Percentiles rank a stretch among this genome's conserved stretches.
Evolutionary conservation across 2,888 invertebrate species (phyloP).

Genomic region (Meloe dianella): DNA sequence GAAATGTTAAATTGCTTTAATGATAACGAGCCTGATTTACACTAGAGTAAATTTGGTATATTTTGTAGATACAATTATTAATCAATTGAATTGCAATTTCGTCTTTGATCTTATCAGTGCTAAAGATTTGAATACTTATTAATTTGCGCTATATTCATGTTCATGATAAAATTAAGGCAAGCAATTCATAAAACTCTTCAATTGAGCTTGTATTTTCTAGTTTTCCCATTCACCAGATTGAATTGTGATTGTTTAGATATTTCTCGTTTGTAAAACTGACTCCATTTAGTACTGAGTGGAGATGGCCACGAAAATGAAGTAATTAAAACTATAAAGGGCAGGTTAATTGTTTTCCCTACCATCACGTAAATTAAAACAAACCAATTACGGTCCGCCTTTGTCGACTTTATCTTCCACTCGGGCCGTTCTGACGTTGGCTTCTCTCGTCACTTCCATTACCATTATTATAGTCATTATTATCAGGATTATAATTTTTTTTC

Average conservation of each 20-base stretch:
- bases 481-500: background rate
- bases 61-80: background rate
- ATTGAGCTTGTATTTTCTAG: background rate
- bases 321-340: constrained; percentile 79
- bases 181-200: background rate
- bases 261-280: constrained; percentile 47
- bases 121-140: background rate
- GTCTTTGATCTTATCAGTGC: background rate
- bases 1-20: constrained; percentile 61
- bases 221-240: background rate
- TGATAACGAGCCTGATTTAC: constrained; percentile 57
- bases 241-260: background rate
- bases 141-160: background rate
- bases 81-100: constrained; percentile 1
- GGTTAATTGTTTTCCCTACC: constrained; percentile 69
- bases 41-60: constrained; percentile 37
- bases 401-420: constrained; percentile 45
- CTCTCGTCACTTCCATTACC: constrained; percentile 29
- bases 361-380: constrained; percentile 61
- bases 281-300: constrained; percentile 53
- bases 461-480: constrained; percentile 14
- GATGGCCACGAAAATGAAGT: constrained; percentile 74
- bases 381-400: constrained; percentile 59
- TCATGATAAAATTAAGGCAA: background rate
- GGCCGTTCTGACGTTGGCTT: constrained; percentile 30